These are phyloP conservation scores for Drosophila saltans DNA, from an alignment of 1,140 invertebrate genomes.

Conservation along the genomic window DNA sequence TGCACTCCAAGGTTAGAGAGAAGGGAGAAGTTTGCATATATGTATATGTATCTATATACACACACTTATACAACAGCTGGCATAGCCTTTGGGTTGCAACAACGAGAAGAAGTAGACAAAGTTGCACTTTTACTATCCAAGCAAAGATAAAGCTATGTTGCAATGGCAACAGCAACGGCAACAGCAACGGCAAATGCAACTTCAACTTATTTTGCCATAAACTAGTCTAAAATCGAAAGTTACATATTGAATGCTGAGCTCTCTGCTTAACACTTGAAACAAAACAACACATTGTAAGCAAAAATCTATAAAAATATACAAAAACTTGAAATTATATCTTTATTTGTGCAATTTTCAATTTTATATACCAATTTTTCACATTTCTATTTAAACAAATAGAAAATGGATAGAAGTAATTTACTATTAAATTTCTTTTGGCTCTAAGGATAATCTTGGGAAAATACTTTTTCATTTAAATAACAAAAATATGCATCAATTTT, in stretches of 20 bases:
- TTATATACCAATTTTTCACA: too few relatives aligned
- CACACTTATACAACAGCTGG: constrained; percentile 41
- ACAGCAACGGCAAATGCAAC: constrained; percentile 49
- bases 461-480: too few relatives aligned
- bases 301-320: background rate
- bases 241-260: constrained; percentile 53
- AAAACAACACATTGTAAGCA: background rate
- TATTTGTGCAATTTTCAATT: too few relatives aligned
- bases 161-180: constrained; percentile 49
- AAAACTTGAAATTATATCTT: too few relatives aligned
- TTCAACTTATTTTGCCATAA: constrained; percentile 40
- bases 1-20: constrained; percentile 56
- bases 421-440: too few relatives aligned
- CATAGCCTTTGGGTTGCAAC: background rate
- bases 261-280: constrained; percentile 4
- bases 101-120: constrained; percentile 52
- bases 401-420: too few relatives aligned
- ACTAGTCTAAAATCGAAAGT: constrained; percentile 72
- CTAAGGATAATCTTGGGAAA: too few relatives aligned
- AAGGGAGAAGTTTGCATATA: constrained; percentile 33
- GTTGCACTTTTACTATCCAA: constrained; percentile 73
- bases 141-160: constrained; percentile 32
- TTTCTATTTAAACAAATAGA: too few relatives aligned
- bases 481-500: too few relatives aligned
- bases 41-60: background rate